Evolutionary conservation across 2,888 invertebrate species (phyloP).

Genomic region (Lampropteryx suffumata): DNA sequence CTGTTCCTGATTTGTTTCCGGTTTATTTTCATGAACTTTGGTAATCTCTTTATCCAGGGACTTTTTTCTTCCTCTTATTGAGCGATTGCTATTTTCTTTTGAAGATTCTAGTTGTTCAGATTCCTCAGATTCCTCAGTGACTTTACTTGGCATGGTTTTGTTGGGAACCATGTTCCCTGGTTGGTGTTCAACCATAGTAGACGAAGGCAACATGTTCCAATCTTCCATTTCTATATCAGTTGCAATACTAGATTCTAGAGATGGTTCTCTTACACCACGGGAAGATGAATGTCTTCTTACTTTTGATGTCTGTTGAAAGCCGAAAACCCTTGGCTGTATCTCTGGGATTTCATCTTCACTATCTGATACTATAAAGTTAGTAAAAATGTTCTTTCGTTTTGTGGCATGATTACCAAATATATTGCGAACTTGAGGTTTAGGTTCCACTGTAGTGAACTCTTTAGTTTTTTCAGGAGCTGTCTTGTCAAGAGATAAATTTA

Average conservation of each 20-base stretch:
- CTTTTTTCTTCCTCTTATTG: conserved; percentile 3
- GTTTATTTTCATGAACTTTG: not conserved
- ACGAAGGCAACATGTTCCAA: conserved; percentile 69
- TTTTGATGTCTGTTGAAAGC: conserved; percentile 48
- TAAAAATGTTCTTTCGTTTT: conserved; percentile 68
- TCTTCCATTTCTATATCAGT: conserved; percentile 70
- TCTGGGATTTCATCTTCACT: conserved; percentile 70
- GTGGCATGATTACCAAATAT: conserved; percentile 55
- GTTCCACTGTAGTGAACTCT: conserved; percentile 40
- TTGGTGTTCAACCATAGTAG: conserved; percentile 71
- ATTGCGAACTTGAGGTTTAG: conserved; percentile 48
- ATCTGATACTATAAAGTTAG: conserved; percentile 64
- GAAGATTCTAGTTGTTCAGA: conserved; percentile 4
- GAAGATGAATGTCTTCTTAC: conserved; percentile 36
- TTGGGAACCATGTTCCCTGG: conserved; percentile 43
- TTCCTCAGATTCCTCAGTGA: conserved; percentile 16
- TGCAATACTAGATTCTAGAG: conserved; percentile 55
- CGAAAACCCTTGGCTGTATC: conserved; percentile 59
- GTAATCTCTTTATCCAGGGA: not conserved
- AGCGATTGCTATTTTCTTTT: not conserved
- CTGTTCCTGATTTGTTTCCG: not conserved
- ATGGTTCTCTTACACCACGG: conserved; percentile 42
- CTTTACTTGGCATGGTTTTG: conserved; percentile 11
- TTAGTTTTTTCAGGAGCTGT: conserved; percentile 55
- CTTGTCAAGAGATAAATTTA: conserved; percentile 59